Base-by-base conservation (phyloP, 1,140 invertebrate species). In the Antheraea pernyi region DNA sequence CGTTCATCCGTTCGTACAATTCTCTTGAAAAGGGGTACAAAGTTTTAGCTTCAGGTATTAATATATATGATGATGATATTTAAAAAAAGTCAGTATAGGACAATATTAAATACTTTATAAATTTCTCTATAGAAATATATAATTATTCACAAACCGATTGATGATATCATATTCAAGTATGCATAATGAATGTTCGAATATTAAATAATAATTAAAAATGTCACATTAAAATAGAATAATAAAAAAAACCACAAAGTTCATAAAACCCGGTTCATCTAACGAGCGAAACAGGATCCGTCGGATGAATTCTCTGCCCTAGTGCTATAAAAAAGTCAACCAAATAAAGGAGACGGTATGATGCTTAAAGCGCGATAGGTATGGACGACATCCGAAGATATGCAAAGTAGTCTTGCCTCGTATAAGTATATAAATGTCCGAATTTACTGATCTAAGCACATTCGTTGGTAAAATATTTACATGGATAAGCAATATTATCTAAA, bases 261-360 rank as follows among this genome's bases (percentile, higher is more conserved):
- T 53, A 53, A 53, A 53, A 53, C 19, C 39, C 39, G 39, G 39
- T 42, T 42, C 39, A 9, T 7, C 11, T 42, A 11, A 9, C 39
- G 10, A 61, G 19, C 59, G 30, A 61, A 19, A 53, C 39, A 66
- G 58, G 59, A 73, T 53, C 48, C n/a, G 46, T 61, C 63, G 65
- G 30, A 60, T 60, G 65, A 65, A 60, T 70, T 13, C 46, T 62
- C 37, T 67, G 61, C 65, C 70, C 59, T 63, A 67, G 36, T 63
- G 63, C 39, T 58, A 11, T 53, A 13, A 53, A 22, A 36, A 64
- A 62, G 37, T 59, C 19, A 16, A 62, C 67, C 3, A 67, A 73
- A 65, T 68, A 18, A n/a, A 37, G 22, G 42, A 68, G 62, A 42
- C 53, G 16, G 16, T 16, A 0, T 42, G 60, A 70, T 67, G 59